A percentile compares a stretch with the other conserved stretches of the same genome.
phyloP scores from a whole-genome alignment of 2,113 vertebrate species.

The Siniperca chuatsi region DNA sequence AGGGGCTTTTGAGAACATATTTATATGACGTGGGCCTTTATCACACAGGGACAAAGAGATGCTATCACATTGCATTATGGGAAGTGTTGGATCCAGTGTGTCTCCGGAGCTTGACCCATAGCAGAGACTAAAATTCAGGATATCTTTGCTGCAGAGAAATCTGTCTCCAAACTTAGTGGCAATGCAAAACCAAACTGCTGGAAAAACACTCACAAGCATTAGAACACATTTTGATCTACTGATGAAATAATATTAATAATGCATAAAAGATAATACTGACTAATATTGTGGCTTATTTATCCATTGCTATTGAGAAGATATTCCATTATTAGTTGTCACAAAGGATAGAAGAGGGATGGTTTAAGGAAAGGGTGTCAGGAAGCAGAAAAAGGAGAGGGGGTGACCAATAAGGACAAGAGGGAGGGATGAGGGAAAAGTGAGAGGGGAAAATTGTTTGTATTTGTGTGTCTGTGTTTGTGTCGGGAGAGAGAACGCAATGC shows the following conservation, averaged over 20 bases:
- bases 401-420: not conserved
- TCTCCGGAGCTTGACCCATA: no score
- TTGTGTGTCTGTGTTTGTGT: conserved; percentile 1
- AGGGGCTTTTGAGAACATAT: not conserved
- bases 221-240: no score
- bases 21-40: not conserved
- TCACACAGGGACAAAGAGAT: no score
- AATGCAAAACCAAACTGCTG: not conserved
- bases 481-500: not conserved
- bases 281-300: not conserved
- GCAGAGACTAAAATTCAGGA: not conserved
- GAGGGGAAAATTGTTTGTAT: not conserved
- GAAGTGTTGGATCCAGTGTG: no score
- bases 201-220: no score
- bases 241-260: not conserved
- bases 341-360: not conserved
- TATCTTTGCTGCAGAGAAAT: not conserved
- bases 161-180: not conserved
- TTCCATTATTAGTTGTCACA: not conserved
- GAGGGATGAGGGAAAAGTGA: not conserved
- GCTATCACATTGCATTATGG: no score
- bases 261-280: not conserved
- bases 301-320: not conserved
- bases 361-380: not conserved
- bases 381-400: no score